Evolutionary conservation across 2,113 vertebrate genomes (phyloP), one percentile per base, ranked within the genome.

Genomic region (Penelope pileata): DNA sequence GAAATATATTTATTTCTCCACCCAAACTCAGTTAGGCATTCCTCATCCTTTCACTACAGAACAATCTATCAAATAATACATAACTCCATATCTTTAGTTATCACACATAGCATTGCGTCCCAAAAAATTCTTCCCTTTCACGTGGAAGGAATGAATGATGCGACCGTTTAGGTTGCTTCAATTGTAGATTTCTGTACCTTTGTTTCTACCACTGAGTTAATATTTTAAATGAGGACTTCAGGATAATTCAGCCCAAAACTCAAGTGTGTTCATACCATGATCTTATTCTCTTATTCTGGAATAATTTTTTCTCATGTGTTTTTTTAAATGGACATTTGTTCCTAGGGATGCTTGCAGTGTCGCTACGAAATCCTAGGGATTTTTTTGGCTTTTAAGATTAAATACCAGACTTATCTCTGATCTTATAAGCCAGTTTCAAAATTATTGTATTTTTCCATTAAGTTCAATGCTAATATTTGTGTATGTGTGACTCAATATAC

Each of bases 361-460:
- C n/a, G n/a, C n/a, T n/a, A n/a, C n/a, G n/a, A n/a, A n/a, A 32
- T 56, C 17, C 32, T 56, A 56, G 18, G 29, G 10, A 32, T 16
- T 17, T 4, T 53, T 10, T 42, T 13, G 12, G 5, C 27, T 70
- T 22, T 42, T 82, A 74, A 69, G 26, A 79, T 84, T 69, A 1
- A 60, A 92, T 83, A 80, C 59, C n/a, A 79, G 58, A 86, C 86
- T 79, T 78, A 48, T 29, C 12, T 77, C 38, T 16, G 10, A 10
- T 12, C 86, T 72, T 86, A 51, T 56, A 95, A 91, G 19, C 22
- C n/a, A 63, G 22, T n/a, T 75, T 89, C 60, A 78, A 91, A 96
- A 92, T 79, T 30, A 43, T n/a, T 69, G 22, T 69, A 19, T 54
- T 94, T 95, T 80, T 45, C n/a, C 63, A 83, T 17, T 45, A 74